Conservation (phyloP, 2,888 invertebrate genomes). For the Salpingus planirostris region DNA sequence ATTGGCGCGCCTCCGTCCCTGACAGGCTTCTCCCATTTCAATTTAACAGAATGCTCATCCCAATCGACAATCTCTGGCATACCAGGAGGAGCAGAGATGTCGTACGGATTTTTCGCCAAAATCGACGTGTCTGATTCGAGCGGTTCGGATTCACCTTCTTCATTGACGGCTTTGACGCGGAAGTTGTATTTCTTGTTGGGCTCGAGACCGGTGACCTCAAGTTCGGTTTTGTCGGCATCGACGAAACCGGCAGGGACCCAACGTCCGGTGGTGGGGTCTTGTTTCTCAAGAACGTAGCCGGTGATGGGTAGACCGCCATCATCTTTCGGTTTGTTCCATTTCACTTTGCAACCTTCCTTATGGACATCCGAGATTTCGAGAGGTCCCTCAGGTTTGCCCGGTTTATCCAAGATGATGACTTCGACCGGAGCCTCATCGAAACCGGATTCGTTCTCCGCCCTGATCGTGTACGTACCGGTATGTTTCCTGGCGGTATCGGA, state of each 20-base stretch:
- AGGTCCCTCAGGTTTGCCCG: constrained; percentile 84
- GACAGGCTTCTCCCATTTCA: constrained; percentile 86
- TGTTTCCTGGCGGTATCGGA: constrained; percentile 74
- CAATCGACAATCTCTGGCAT: constrained; percentile 84
- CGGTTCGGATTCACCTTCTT: constrained; percentile 95
- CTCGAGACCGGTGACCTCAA: constrained; percentile 80
- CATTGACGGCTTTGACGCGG: constrained; percentile 93
- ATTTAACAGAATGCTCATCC: constrained; percentile 82
- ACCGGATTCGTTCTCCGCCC: constrained; percentile 89
- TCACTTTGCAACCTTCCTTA: constrained; percentile 86
- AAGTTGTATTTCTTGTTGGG: constrained; percentile 96
- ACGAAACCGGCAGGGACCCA: constrained; percentile 83
- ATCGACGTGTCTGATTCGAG: constrained; percentile 81
- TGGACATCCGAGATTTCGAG: constrained; percentile 84
- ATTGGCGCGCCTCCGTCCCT: constrained; percentile 91
- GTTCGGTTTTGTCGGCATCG: constrained; percentile 72
- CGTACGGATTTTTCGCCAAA: constrained; percentile 96
- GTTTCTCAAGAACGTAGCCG: constrained; percentile 89
- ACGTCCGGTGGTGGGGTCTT: constrained; percentile 79
- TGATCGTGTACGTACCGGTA: constrained; percentile 84
- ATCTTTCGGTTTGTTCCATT: constrained; percentile 93
- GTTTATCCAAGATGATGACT: constrained; percentile 75
- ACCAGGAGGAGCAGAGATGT: constrained; percentile 80
- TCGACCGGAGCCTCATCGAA: constrained; percentile 91
- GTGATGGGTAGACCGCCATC: constrained; percentile 90